A percentile compares a stretch with the other conserved stretches of the same genome.
These are phyloP conservation scores for Euzophera pinguis DNA, from an alignment of 2,888 invertebrate species.

Conservation along the genomic window DNA sequence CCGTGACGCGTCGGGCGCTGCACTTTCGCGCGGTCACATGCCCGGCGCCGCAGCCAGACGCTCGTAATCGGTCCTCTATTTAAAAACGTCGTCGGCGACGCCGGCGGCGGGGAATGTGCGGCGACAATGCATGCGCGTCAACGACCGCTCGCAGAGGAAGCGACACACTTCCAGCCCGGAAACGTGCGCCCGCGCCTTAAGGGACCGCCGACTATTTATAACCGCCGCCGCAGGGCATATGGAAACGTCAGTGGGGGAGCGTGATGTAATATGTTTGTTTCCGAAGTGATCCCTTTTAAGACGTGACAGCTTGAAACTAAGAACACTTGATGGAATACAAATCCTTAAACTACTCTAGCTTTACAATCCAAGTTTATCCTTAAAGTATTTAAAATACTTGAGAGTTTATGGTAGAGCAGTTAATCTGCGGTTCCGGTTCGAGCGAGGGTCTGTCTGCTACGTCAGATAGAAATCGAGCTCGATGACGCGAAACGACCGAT, in stretches of 20 bases:
- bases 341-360: background rate
- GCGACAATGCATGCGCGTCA: slow-evolving; percentile 72
- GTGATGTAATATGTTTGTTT: slow-evolving; percentile 62
- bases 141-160: slow-evolving; percentile 76
- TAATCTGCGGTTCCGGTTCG: slow-evolving; percentile 1
- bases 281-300: slow-evolving; percentile 39
- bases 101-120: slow-evolving; percentile 68
- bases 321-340: background rate
- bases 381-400: background rate
- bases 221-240: slow-evolving; percentile 49
- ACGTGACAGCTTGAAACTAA: slow-evolving; percentile 19
- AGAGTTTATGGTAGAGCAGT: background rate
- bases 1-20: slow-evolving; percentile 76
- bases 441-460: slow-evolving; percentile 12
- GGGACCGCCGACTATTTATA: slow-evolving; percentile 73
- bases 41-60: slow-evolving; percentile 72
- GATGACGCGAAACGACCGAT: slow-evolving; percentile 28
- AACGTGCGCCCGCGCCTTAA: slow-evolving; percentile 74
- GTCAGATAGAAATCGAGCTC: slow-evolving; percentile 24
- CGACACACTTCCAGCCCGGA: slow-evolving; percentile 79
- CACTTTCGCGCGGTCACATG: slow-evolving; percentile 75
- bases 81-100: slow-evolving; percentile 71
- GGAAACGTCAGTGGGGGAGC: slow-evolving; percentile 42
- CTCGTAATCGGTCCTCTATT: slow-evolving; percentile 75
- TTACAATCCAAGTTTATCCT: background rate